Base-by-base conservation (phyloP, 2,888 invertebrate genomes). In the Drepanosiphum platanoidis region DNA sequence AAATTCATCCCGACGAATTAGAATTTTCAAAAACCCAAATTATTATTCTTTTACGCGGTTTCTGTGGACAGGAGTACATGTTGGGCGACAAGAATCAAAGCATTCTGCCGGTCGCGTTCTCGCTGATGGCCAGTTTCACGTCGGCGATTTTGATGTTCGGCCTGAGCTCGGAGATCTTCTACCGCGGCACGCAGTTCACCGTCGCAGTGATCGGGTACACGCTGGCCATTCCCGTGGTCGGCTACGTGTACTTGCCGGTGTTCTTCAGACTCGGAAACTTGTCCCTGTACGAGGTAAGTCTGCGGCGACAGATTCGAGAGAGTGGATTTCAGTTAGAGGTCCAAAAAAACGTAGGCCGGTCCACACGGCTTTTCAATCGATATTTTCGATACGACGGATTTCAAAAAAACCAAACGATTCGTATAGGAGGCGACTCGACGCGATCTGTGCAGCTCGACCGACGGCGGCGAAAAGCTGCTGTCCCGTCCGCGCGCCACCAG, bases 121-220 rank as follows among this genome's bases (percentile, higher is more conserved):
- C 96, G 2, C 90, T 97, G 86, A 96, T 97, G 94, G 96, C 96
- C n/a, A 96, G 96, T 66, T 97, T 97, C 89, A 95, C 97, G 94
- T 96, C 97, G 0, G 96, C 97, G 39, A 93, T 97, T 81, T 95
- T 96, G 0, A 90, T 97, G 70, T 91, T 97, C 22, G 97, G 97
- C 27, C 95, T 96, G 3, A 95, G 96, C 46, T 93, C 94, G 79
- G 97, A 97, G 90, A 95, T 94, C 89, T 97, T 97, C 90, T 93
- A 93, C 88, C 94, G 92, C 88, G 96, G 97, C 79, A 93, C 95
- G 87, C 93, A 94, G 89, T 96, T 97, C 90, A 91, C 94, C 22
- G 90, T 94, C 30, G 94, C 95, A 71, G 95, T 96, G 89, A 87
- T 96, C 70, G 92, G 95, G 0, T 95, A 95, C 88, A 92, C 92